A percentile compares a stretch with the other conserved stretches of the same genome.
Evolutionary conservation across 1,140 invertebrate genomes (phyloP).

Genomic region (Doryteuthis pealeii): DNA sequence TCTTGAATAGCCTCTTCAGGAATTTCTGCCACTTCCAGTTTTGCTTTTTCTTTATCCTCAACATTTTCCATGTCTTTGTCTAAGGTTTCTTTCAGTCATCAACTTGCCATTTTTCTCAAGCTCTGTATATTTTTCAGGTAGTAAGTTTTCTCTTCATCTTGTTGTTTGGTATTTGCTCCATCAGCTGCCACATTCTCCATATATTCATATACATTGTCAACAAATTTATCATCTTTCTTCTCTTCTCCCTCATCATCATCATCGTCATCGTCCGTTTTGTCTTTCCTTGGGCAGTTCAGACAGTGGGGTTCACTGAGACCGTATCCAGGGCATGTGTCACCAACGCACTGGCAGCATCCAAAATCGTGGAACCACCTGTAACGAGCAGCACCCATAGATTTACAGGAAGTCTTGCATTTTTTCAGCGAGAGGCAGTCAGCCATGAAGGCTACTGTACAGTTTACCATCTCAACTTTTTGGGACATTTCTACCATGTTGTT

Average conservation of each 20-base stretch:
- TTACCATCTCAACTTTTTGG: conserved; percentile 64
- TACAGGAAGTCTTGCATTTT: conserved; percentile 80
- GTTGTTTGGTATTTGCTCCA: not conserved
- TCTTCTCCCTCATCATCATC: not conserved
- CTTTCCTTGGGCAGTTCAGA: conserved; percentile 25
- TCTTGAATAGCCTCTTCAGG: not conserved
- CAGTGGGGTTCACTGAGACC: conserved; percentile 64
- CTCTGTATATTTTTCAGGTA: conserved; percentile 3
- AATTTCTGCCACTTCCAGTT: not conserved
- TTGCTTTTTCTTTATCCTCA: not conserved
- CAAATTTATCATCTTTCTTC: not conserved
- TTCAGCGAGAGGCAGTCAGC: conserved; percentile 84
- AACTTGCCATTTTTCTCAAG: not conserved
- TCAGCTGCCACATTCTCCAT: conserved; percentile 12
- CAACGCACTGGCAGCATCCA: conserved; percentile 92
- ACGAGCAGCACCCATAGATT: conserved; percentile 74
- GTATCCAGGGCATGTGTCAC: conserved; percentile 86
- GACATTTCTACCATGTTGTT: not conserved
- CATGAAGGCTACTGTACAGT: conserved; percentile 92
- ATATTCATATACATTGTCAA: not conserved
- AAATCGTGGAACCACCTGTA: conserved; percentile 89
- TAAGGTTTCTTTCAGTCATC: conserved; percentile 3
- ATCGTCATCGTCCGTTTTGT: conserved; percentile 20
- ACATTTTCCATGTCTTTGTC: not conserved
- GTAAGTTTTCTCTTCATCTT: not conserved